Conservation (phyloP, 2,888 invertebrate genomes). For the Atethmia centrago region DNA sequence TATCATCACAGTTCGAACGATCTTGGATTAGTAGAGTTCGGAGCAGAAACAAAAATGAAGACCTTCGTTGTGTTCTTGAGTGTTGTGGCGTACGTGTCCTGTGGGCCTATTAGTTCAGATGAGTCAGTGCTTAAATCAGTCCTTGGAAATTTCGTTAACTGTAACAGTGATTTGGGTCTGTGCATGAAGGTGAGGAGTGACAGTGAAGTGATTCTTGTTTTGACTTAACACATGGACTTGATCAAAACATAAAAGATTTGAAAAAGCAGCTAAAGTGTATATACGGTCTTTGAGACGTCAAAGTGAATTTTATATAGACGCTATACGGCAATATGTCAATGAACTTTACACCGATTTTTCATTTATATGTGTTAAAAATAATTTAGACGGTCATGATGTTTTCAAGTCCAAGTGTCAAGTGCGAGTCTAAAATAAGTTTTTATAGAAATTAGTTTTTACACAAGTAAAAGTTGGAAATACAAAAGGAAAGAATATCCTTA, state of each 20-base stretch:
- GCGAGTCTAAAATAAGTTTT: conserved; percentile 7
- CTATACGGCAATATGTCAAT: conserved; percentile 8
- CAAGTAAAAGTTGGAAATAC: conserved; percentile 9
- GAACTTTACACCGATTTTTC: neutral
- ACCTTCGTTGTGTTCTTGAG: conserved; percentile 80
- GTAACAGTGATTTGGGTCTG: conserved; percentile 85
- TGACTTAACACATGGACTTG: conserved; percentile 34
- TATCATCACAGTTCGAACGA: conserved; percentile 84
- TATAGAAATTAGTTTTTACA: neutral
- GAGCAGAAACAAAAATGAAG: conserved; percentile 80
- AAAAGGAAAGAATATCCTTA: conserved; percentile 47
- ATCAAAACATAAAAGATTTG: conserved; percentile 17
- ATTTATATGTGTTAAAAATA: conserved; percentile 2
- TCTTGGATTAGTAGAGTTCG: conserved; percentile 75
- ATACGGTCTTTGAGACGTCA: neutral
- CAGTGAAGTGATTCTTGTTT: conserved; percentile 56
- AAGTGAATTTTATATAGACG: conserved; percentile 19
- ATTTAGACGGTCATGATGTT: neutral
- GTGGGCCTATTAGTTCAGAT: conserved; percentile 80
- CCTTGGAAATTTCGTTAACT: conserved; percentile 82
- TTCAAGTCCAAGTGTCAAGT: conserved; percentile 43
- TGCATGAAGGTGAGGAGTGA: conserved; percentile 85
- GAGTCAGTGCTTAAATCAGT: conserved; percentile 81
- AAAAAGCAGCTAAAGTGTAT: conserved; percentile 4
- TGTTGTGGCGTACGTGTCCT: conserved; percentile 77